phyloP scores from a whole-genome alignment of 2,113 vertebrate genomes.

The Osmerus eperlanus region DNA sequence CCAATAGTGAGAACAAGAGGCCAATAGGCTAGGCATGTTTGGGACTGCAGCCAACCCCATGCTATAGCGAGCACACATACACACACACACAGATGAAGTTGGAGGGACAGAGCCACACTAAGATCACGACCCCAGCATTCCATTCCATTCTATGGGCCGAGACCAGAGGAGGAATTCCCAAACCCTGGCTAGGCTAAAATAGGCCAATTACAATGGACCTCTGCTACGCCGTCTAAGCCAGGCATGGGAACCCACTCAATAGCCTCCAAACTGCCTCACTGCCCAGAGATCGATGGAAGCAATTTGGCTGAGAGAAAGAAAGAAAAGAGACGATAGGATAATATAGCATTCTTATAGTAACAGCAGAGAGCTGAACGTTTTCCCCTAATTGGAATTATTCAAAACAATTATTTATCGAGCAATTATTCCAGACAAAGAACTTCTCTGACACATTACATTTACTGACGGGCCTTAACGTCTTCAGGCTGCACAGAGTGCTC shows the following conservation, averaged over 20 bases:
- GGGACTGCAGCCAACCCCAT: background rate
- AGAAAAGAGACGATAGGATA: background rate
- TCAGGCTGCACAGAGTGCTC: no score
- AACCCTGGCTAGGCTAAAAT: constrained; percentile 29
- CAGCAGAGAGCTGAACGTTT: constrained; percentile 2
- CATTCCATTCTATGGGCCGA: constrained; percentile 35
- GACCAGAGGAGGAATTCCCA: constrained; percentile 41
- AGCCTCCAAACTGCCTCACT: constrained; percentile 4
- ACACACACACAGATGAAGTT: background rate
- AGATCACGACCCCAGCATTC: constrained; percentile 51
- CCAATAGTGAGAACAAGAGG: constrained; percentile 15
- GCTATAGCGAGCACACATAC: background rate
- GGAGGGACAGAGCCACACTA: background rate
- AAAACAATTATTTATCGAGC: background rate
- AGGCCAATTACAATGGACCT: constrained; percentile 37
- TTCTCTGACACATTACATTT: no score
- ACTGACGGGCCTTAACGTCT: no score
- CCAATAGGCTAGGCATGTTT: background rate
- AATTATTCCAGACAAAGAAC: no score
- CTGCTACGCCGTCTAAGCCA: constrained; percentile 24
- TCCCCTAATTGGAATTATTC: background rate
- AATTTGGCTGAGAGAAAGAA: background rate
- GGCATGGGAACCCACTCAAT: constrained; percentile 20
- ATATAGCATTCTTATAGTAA: background rate
- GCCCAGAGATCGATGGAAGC: background rate